Conservation (phyloP, 2,113 vertebrate species). For the Boulengeromyrus knoepffleri region DNA sequence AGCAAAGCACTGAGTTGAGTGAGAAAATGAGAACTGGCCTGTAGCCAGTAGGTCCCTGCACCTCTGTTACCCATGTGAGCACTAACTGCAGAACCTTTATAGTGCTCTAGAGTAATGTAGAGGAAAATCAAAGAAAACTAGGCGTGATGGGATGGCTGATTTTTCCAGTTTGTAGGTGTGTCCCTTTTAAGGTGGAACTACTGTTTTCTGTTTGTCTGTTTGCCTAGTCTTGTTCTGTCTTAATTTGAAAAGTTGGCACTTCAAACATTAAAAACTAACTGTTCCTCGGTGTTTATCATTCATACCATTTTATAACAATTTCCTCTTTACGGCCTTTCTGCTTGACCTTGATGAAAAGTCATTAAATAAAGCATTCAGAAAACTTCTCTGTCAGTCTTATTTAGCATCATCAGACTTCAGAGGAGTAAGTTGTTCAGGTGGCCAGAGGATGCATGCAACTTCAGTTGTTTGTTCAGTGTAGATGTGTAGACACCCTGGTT, state of each 20-base stretch:
- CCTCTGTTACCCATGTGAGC: constrained; percentile 37
- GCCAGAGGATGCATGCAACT: background rate
- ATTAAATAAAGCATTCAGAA: background rate
- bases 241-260: background rate
- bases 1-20: background rate
- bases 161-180: constrained; percentile 13
- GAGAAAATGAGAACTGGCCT: constrained; percentile 21
- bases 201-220: background rate
- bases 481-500: background rate
- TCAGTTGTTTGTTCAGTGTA: background rate
- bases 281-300: constrained; percentile 21
- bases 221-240: background rate
- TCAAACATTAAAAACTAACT: background rate
- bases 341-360: constrained; percentile 30
- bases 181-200: constrained; percentile 23
- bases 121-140: background rate
- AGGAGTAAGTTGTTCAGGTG: background rate
- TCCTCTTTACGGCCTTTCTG: background rate
- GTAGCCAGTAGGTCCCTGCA: constrained; percentile 25
- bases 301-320: background rate
- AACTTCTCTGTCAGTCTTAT: background rate
- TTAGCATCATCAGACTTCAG: background rate
- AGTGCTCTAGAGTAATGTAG: background rate
- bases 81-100: constrained; percentile 16
- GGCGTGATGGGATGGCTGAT: constrained; percentile 25